Evolutionary conservation across 2,888 invertebrate species (phyloP), one percentile per base, ranked within the genome.

Genomic region (Lithosia quadra): DNA sequence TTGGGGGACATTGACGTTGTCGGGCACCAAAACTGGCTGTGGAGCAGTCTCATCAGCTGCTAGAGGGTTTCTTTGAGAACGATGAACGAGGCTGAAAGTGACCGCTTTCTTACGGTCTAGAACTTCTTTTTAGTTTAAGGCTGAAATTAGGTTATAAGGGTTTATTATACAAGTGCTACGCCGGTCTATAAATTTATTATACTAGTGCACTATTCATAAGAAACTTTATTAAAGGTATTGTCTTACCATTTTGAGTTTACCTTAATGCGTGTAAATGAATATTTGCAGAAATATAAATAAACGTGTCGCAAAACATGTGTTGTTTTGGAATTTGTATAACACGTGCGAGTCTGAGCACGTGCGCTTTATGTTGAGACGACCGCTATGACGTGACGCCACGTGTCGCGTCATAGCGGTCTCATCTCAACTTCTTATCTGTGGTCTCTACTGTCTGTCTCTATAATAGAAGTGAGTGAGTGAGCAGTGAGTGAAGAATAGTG

Each of bases 11-110:
- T 85, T 90, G 34, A 93, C 93, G 75, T 92, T 94, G 9, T 96
- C 91, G 2, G 97, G 97, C 7, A 98, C 95, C 3, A 99, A 94
- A 28, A 99, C 99, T 80, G 96, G 96, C 87, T 99, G 97, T 0
- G 99, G 98, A 0, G 99, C 99, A 65, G 95, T 97, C 88, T 98
- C 98, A 91, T 99, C 99, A 0, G 97, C 97, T 0, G 97, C 96
- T 64, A 99, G 90, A 0, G 99, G 99, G 96, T 99, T 99, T 84
- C 97, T 97, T 91, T 99, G 99, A 85, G 99, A 99, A 87, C 99
- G 96, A 87, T 99, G 98, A 1, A 99, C 98, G 76, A 99, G 92
- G 86, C 98, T 97, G 88, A 99, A 99, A 0, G 98, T 98, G 28
- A 98, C 97, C 0, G 99, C 97, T 86, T 97, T 97, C 88, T 99